phyloP scores from a whole-genome alignment of 2,888 invertebrate genomes.

The Brenthis daphne region DNA sequence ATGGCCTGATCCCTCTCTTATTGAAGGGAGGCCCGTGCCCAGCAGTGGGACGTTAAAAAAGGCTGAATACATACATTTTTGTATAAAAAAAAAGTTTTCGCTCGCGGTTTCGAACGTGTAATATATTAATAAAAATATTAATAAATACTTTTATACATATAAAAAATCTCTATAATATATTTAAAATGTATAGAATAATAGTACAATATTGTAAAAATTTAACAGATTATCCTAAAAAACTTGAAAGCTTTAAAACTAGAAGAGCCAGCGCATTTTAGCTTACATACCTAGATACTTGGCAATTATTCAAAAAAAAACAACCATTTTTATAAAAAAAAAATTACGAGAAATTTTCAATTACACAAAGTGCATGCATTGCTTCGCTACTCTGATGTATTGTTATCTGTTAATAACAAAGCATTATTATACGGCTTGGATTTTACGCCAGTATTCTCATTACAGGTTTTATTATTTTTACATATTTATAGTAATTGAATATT shows the following conservation, averaged over 20 bases:
- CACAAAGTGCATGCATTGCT: slow-evolving; percentile 22
- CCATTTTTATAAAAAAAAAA: background rate
- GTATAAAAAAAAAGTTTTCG: no score
- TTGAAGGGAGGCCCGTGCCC: no score
- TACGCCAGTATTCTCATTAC: background rate
- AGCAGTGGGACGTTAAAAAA: no score
- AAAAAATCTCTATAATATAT: no score
- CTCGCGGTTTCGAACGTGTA: no score
- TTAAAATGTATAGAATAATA: no score
- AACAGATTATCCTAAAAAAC: background rate
- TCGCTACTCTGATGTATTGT: slow-evolving; percentile 21
- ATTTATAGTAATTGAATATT: background rate
- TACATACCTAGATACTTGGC: slow-evolving; percentile 4
- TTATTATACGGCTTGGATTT: slow-evolving; percentile 11
- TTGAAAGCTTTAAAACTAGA: slow-evolving; percentile 4
- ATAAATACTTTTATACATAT: no score
- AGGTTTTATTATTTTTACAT: background rate
- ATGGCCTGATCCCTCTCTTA: no score
- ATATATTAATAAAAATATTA: no score
- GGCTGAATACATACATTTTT: no score
- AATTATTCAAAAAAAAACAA: slow-evolving; percentile 5
- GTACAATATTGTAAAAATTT: no score
- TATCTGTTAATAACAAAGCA: slow-evolving; percentile 14
- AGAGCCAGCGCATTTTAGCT: slow-evolving; percentile 9
- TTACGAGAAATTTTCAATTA: slow-evolving; percentile 14